phyloP scores from a whole-genome alignment of 2,797 vertebrate species.

The Hozukius guyotensis region DNA sequence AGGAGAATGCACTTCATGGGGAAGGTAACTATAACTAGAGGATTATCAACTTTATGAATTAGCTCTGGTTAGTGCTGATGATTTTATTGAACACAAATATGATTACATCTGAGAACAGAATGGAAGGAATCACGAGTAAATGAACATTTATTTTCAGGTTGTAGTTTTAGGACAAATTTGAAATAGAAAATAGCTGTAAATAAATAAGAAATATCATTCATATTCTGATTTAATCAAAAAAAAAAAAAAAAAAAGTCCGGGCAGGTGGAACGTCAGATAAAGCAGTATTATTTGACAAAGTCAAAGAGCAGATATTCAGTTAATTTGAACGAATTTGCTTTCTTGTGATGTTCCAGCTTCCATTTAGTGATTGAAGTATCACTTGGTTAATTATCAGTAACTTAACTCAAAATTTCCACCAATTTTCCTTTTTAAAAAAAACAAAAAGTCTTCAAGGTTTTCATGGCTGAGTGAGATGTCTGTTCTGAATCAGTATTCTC shows the following conservation, averaged over 20 bases:
- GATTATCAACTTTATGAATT: neutral
- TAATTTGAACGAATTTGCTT: neutral
- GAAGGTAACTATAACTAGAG: neutral
- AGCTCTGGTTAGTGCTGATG: neutral
- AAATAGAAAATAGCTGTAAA: neutral
- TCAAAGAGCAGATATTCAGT: neutral
- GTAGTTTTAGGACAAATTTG: neutral
- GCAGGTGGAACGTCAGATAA: slow-evolving; percentile 4
- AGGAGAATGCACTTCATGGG: neutral
- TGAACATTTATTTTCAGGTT: neutral
- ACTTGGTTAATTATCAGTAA: neutral
- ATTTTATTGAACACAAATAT: slow-evolving; percentile 32
- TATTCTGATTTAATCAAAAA: neutral
- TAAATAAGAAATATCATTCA: slow-evolving; percentile 15
- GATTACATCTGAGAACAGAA: neutral
- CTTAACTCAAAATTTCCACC: neutral
- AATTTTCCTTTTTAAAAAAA: neutral
- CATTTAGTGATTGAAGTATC: neutral
- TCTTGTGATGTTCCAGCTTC: neutral
- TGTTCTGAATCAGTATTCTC: neutral
- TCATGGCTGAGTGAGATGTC: neutral
- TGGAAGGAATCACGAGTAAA: neutral
- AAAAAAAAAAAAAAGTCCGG: neutral
- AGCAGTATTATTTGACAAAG: neutral
- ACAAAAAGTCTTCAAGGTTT: neutral